Conservation (phyloP, 1,140 invertebrate genomes). For the Drosophila miranda region DNA sequence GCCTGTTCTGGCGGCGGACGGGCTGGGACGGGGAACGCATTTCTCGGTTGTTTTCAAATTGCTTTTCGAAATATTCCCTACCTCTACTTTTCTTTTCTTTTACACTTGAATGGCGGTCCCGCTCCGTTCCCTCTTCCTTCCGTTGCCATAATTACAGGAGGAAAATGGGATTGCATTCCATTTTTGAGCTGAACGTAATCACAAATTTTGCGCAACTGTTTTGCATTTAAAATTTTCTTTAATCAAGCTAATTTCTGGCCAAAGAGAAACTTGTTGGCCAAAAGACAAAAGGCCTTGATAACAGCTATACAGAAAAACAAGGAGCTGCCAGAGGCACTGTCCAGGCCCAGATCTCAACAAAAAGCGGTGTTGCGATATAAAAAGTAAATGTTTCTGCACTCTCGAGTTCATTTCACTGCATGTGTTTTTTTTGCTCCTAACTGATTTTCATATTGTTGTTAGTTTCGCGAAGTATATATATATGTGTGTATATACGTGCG, state of each 20-base stretch:
- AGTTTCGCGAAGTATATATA: conserved; percentile 51
- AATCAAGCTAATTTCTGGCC: conserved; percentile 41
- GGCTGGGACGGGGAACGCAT: conserved; percentile 28
- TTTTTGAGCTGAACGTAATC: conserved; percentile 31
- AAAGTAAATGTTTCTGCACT: conserved; percentile 43
- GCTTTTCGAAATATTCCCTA: conserved; percentile 58
- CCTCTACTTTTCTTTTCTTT: conserved; percentile 39
- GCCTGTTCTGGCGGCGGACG: neutral
- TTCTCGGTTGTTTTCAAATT: conserved; percentile 72
- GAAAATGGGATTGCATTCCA: conserved; percentile 30
- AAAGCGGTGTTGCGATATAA: neutral
- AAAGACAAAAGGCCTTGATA: conserved; percentile 39
- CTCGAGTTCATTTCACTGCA: conserved; percentile 41
- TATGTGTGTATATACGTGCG: neutral
- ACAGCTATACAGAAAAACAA: conserved; percentile 21
- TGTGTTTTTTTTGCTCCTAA: conserved; percentile 32
- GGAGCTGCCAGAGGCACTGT: conserved; percentile 18
- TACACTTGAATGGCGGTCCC: conserved; percentile 28
- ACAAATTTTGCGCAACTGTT: conserved; percentile 46
- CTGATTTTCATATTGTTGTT: conserved; percentile 59
- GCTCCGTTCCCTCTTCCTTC: neutral
- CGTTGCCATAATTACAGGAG: conserved; percentile 41
- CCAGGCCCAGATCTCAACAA: neutral
- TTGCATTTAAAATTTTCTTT: conserved; percentile 59
- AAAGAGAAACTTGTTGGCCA: conserved; percentile 34